Conservation (phyloP, 2,113 vertebrate genomes). For the Monarcha castaneiventris region DNA sequence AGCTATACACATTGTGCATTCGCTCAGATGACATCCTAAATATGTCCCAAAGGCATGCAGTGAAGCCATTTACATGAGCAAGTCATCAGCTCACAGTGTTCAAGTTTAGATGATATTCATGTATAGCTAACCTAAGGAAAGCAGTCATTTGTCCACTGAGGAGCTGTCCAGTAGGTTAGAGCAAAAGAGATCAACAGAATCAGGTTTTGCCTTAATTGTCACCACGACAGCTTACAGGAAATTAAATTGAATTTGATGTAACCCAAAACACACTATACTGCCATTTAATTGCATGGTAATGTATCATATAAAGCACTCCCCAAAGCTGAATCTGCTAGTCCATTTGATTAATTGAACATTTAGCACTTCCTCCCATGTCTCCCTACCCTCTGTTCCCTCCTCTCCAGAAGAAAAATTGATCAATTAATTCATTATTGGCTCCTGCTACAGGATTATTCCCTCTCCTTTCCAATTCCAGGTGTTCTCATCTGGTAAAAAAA, state of each 20-base stretch:
- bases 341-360: slow-evolving; percentile 5
- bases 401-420: neutral
- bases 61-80: neutral
- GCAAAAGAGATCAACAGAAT: neutral
- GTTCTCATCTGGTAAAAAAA: neutral
- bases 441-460: neutral
- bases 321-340: neutral
- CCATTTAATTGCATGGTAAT: neutral
- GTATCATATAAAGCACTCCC: neutral
- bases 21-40: neutral
- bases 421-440: neutral
- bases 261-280: neutral
- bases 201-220: neutral
- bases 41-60: neutral
- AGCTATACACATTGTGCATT: neutral
- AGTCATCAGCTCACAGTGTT: neutral
- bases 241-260: neutral
- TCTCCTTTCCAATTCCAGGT: neutral
- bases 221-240: neutral
- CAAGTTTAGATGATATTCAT: neutral
- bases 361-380: neutral
- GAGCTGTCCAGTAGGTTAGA: neutral
- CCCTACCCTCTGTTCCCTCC: neutral
- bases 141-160: neutral
- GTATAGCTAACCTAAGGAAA: neutral